phyloP scores from a whole-genome alignment of 2,113 vertebrate species.

The Rhombomys opimus region DNA sequence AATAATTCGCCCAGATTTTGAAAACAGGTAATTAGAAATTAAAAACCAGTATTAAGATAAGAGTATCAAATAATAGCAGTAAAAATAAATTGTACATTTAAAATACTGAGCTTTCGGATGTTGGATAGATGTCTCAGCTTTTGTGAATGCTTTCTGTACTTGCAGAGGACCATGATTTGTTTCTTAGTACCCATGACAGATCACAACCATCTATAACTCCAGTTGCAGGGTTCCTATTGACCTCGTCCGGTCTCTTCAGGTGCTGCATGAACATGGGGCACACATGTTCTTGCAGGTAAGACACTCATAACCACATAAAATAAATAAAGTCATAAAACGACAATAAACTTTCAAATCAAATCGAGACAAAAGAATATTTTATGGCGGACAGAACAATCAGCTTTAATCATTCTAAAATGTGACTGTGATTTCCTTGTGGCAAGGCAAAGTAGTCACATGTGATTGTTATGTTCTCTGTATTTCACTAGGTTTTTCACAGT shows the following conservation, averaged over 20 bases:
- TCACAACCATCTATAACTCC: background rate
- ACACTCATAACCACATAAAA: background rate
- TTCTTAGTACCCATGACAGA: background rate
- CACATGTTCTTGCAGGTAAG: background rate
- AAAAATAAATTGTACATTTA: background rate
- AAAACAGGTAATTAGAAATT: background rate
- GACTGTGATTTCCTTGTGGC: background rate
- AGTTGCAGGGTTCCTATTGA: too few species aligned
- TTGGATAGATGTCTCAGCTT: background rate
- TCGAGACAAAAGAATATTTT: background rate
- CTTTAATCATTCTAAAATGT: background rate
- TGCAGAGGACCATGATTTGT: background rate
- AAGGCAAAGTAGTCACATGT: background rate
- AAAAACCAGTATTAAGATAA: background rate
- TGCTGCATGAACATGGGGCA: background rate
- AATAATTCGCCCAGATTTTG: background rate
- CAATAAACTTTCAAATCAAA: background rate
- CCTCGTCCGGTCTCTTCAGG: background rate
- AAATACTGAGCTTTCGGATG: background rate
- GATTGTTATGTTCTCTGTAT: background rate
- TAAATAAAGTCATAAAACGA: background rate
- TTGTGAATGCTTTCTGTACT: too few species aligned
- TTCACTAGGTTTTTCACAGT: constrained; percentile 49
- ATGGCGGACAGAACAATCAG: background rate
- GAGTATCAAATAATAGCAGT: background rate